Evolutionary conservation across 2,888 invertebrate species (phyloP).

Genomic region (Epistrophe grossulariae): DNA sequence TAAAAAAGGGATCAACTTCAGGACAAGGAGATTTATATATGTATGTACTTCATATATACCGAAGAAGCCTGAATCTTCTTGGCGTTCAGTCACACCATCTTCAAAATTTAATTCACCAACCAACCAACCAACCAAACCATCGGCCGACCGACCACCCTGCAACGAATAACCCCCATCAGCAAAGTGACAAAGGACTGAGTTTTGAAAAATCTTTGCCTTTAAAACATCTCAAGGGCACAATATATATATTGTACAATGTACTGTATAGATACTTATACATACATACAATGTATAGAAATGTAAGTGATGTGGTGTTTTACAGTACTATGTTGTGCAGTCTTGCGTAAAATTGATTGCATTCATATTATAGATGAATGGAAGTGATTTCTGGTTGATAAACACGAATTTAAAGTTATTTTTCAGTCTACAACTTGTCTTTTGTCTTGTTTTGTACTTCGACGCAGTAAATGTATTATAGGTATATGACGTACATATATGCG

Average conservation of each 20-base stretch:
- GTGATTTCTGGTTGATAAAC: constrained; percentile 68
- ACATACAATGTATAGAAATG: neutral
- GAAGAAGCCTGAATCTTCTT: constrained; percentile 21
- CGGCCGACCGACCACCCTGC: neutral
- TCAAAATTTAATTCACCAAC: constrained; percentile 15
- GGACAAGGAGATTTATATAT: neutral
- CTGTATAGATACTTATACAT: neutral
- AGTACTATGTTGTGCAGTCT: constrained; percentile 34
- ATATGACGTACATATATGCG: neutral
- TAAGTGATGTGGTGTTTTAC: neutral
- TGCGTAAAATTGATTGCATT: constrained; percentile 68
- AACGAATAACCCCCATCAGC: neutral
- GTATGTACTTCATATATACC: neutral
- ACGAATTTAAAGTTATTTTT: constrained; percentile 52
- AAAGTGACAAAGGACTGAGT: neutral
- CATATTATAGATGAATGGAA: constrained; percentile 55
- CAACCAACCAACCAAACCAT: constrained; percentile 9
- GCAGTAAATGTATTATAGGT: neutral
- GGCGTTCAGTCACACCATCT: constrained; percentile 34
- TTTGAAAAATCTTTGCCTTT: constrained; percentile 41
- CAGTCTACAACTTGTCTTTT: neutral
- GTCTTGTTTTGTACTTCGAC: neutral
- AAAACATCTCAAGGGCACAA: constrained; percentile 57
- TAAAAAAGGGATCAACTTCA: neutral
- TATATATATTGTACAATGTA: neutral